Evolutionary conservation across 2,113 vertebrate genomes (phyloP).

Genomic region (Otis tarda): DNA sequence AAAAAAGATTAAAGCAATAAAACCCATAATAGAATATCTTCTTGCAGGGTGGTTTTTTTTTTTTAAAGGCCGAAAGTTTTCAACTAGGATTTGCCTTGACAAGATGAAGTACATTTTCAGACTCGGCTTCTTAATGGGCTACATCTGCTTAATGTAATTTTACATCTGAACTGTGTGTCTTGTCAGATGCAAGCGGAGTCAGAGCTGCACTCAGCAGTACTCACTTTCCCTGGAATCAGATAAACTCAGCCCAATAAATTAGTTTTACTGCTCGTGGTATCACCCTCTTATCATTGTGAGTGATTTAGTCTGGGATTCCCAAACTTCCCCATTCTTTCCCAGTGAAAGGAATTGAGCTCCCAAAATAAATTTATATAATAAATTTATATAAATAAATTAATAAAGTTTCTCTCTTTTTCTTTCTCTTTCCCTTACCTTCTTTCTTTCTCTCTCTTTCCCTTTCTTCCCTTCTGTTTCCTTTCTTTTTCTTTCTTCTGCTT

Average conservation of each 20-base stretch:
- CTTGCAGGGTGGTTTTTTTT: background rate
- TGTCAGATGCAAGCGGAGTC: slow-evolving; percentile 7
- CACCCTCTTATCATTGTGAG: slow-evolving; percentile 16
- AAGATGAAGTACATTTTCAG: slow-evolving; percentile 43
- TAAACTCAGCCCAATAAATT: slow-evolving; percentile 58
- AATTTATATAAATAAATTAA: background rate
- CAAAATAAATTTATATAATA: background rate
- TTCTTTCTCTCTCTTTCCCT: no score
- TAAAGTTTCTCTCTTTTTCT: no score
- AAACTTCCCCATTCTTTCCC: background rate
- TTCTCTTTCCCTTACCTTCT: no score
- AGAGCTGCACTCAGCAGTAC: slow-evolving; percentile 18
- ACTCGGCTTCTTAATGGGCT: slow-evolving; percentile 55
- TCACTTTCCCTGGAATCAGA: slow-evolving; percentile 58
- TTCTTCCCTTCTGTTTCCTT: background rate
- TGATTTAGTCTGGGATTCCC: slow-evolving; percentile 47
- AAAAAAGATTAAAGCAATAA: slow-evolving; percentile 35
- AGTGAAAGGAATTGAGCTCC: background rate
- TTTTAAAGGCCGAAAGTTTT: slow-evolving; percentile 9
- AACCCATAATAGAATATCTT: slow-evolving; percentile 33
- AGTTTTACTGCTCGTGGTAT: background rate
- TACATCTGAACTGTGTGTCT: slow-evolving; percentile 19
- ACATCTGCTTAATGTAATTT: slow-evolving; percentile 68
- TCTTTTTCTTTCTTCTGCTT: background rate
- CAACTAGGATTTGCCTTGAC: slow-evolving; percentile 60